These are phyloP conservation scores for Hypanus sabinus DNA, from an alignment of 2,113 vertebrate species.

Conservation along the genomic window DNA sequence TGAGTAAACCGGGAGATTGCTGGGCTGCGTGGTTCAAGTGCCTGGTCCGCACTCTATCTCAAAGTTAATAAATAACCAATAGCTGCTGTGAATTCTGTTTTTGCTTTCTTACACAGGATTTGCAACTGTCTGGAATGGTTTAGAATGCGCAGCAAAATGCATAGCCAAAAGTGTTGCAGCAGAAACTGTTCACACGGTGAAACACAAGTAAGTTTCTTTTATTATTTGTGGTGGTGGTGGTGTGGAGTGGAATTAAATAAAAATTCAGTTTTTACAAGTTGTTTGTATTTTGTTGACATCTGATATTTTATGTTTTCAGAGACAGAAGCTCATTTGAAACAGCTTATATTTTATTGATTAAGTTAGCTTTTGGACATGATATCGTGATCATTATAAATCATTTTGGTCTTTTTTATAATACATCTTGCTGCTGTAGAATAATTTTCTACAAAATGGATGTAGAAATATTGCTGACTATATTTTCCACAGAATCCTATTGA, in stretches of 20 bases:
- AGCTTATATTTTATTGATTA: not conserved
- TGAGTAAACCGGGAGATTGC: too few relatives aligned
- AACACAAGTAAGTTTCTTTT: constrained; percentile 75
- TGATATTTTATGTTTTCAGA: not conserved
- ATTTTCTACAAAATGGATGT: not conserved
- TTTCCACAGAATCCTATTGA: not conserved
- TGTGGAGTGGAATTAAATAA: not conserved
- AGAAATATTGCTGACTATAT: not conserved
- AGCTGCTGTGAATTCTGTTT: too few relatives aligned
- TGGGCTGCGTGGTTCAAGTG: too few relatives aligned
- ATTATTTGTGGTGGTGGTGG: not conserved
- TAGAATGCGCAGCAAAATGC: constrained; percentile 86
- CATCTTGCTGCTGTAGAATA: not conserved
- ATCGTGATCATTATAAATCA: not conserved
- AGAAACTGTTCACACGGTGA: constrained; percentile 86
- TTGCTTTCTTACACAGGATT: constrained; percentile 63
- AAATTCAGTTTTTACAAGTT: not conserved
- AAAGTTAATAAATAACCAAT: too few relatives aligned
- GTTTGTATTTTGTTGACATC: not conserved
- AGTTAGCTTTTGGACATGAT: not conserved
- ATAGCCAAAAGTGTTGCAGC: constrained; percentile 80
- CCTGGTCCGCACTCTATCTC: too few relatives aligned
- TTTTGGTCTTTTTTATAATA: not conserved
- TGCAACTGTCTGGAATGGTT: constrained; percentile 89
- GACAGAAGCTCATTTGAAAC: not conserved